These are phyloP conservation scores for Cabera pusaria DNA, from an alignment of 2,888 invertebrate species.

Conservation along the genomic window DNA sequence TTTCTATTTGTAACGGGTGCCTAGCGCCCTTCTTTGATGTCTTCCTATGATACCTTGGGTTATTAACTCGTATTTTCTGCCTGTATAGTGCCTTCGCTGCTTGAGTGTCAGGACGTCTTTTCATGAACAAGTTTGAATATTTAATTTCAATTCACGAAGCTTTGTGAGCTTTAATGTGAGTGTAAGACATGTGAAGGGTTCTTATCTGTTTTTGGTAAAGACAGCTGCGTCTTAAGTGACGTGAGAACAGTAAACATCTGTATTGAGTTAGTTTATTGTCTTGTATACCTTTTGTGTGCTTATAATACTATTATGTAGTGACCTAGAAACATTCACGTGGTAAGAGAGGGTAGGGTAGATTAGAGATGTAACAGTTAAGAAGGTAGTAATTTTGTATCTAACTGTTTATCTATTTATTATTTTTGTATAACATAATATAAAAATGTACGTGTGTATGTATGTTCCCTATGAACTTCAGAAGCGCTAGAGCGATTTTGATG, in stretches of 20 bases:
- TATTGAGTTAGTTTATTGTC: neutral
- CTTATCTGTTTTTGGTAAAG: constrained; percentile 6
- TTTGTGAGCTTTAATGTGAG: constrained; percentile 11
- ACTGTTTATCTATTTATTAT: too few species aligned
- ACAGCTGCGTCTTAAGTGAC: constrained; percentile 5
- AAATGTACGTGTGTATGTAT: too few species aligned
- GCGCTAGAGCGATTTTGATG: too few species aligned
- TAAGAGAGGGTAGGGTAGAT: too few species aligned
- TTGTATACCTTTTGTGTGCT: too few species aligned
- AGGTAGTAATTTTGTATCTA: too few species aligned
- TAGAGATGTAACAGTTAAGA: too few species aligned
- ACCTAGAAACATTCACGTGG: too few species aligned
- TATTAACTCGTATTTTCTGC: constrained; percentile 11
- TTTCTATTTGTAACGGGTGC: constrained; percentile 47
- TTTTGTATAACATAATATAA: too few species aligned
- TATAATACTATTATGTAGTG: too few species aligned
- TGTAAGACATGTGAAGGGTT: constrained; percentile 10
- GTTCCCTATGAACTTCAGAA: too few species aligned
- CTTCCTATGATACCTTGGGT: constrained; percentile 17
- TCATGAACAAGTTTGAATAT: constrained; percentile 18
- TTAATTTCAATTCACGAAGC: constrained; percentile 12
- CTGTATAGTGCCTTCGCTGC: constrained; percentile 1
- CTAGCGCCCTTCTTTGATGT: constrained; percentile 39
- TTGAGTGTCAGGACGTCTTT: constrained; percentile 10
- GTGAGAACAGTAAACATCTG: neutral